Evolutionary conservation across 2,888 invertebrate species (phyloP), one percentile per base, ranked within the genome.

Genomic region (Parnassius glacialis): DNA sequence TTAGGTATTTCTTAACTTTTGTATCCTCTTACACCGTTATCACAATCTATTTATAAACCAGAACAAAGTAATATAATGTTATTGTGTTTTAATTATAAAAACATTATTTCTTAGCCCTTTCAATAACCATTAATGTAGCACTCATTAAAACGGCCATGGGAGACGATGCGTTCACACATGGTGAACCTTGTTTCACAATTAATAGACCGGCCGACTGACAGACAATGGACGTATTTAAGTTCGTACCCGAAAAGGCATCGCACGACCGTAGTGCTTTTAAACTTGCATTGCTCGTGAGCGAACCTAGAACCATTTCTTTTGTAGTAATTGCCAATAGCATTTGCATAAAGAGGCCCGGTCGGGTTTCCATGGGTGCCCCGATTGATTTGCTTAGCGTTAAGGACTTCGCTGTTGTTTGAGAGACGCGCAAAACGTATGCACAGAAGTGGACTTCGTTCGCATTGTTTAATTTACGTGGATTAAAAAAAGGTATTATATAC

Each of bases 251-350:
- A 69, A 69, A 69, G 69, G 69, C 61, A 63, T 61, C 59, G 64
- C 69, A 69, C 69, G 69, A 62, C 68, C 68, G 64, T 57, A 48
- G 56, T 59, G 66, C 65, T 67, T 68, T 64, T 67, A 66, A 63
- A 70, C 65, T 64, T 60, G 64, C 64, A 53, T 62, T 45, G 65
- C 68, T 75, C 76, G 78, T 76, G 76, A 74, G 74, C 69, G 66
- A 64, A 62, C 64, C 65, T 67, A 71, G 74, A 73, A 84, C 85
- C 78, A 85, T 85, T 84, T 85, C 83, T 84, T 84, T 80, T 76
- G 74, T 81, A 80, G 85, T 86, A 87, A 87, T 87, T 87, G 87
- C 84, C 81, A 72, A 76, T 75, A 74, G 72, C 71, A 84, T 85
- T 85, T 82, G 85, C 84, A 85, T 86, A 84, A 82, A 79, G 76